Evolutionary conservation across 2,113 vertebrate genomes (phyloP).

Genomic region (Oryctolagus cuniculus): DNA sequence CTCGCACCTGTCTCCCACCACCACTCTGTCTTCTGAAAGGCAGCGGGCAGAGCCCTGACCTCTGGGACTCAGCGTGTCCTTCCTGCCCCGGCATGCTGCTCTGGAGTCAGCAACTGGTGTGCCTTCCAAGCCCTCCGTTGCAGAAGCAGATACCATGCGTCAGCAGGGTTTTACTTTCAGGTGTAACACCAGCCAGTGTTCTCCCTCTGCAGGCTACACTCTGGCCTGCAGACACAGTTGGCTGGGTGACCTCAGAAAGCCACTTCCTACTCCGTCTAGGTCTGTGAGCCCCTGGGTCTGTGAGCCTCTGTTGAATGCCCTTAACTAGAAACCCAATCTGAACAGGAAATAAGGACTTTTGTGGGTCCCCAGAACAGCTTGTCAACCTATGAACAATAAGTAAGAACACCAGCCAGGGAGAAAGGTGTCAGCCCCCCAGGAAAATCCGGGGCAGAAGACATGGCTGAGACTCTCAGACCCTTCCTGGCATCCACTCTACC

Average conservation of each 20-base stretch:
- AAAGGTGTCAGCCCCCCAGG: neutral
- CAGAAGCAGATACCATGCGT: neutral
- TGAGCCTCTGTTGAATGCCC: neutral
- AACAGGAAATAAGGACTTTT: constrained; percentile 28
- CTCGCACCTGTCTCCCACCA: neutral
- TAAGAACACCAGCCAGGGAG: neutral
- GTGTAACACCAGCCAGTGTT: neutral
- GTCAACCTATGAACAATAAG: neutral
- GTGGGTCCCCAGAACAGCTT: neutral
- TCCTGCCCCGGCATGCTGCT: neutral
- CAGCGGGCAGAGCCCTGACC: neutral
- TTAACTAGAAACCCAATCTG: neutral
- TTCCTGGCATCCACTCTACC: neutral
- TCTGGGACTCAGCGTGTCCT: neutral
- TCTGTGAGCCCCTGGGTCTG: neutral
- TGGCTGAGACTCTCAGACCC: neutral
- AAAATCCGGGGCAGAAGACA: neutral
- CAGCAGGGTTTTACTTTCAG: neutral
- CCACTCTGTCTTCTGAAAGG: neutral
- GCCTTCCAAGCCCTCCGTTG: neutral
- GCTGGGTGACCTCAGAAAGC: neutral
- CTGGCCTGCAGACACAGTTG: constrained; percentile 36
- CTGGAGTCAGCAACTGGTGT: neutral
- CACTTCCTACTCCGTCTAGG: neutral
- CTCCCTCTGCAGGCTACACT: neutral